These are phyloP conservation scores for Microcebus jonahi DNA, from an alignment of 2,113 vertebrate genomes.

Conservation along the genomic window DNA sequence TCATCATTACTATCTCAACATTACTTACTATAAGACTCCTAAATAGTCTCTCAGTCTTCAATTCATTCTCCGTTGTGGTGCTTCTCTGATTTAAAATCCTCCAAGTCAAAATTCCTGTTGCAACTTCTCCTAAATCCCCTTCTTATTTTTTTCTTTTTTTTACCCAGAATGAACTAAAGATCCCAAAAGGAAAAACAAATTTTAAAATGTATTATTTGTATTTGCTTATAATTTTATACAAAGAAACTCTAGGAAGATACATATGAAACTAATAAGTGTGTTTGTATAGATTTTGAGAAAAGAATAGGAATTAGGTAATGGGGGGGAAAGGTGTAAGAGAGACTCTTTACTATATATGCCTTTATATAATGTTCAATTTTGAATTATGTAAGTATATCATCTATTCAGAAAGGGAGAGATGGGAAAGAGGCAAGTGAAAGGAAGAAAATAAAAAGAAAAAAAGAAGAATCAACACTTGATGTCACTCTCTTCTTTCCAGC, in stretches of 20 bases:
- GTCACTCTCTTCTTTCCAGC: constrained; percentile 17
- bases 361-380: not conserved
- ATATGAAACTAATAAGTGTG: constrained; percentile 4
- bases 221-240: constrained; percentile 29
- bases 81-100: constrained; percentile 21
- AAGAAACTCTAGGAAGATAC: not conserved
- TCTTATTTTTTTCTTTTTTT: not conserved
- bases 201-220: not conserved
- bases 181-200: constrained; percentile 28
- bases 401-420: not conserved
- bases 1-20: not conserved
- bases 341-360: not conserved
- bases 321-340: not conserved
- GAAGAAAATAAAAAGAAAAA: not conserved
- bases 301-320: not conserved
- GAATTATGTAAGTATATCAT: not conserved
- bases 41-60: not conserved
- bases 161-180: constrained; percentile 21
- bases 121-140: not conserved
- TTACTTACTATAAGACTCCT: not conserved
- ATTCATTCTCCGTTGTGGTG: not conserved
- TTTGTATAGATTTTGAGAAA: not conserved
- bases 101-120: constrained; percentile 8
- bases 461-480: not conserved
- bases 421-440: not conserved